phyloP scores from a whole-genome alignment of 2,113 vertebrate genomes.

The Dicerorhinus sumatrensis region DNA sequence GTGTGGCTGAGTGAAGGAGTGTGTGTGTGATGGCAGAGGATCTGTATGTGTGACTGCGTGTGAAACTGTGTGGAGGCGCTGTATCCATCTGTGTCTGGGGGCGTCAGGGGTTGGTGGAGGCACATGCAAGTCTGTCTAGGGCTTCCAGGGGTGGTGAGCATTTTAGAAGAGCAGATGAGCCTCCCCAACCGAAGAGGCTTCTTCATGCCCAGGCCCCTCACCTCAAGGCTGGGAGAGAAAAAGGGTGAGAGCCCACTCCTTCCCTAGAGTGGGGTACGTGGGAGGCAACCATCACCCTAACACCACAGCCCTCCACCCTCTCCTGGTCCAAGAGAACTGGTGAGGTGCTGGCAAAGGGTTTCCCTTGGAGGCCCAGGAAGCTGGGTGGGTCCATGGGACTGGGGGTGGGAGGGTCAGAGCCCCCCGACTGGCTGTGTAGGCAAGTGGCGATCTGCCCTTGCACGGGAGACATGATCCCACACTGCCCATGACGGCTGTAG shows the following conservation, averaged over 20 bases:
- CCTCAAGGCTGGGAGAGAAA: not conserved
- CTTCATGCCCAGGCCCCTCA: not conserved
- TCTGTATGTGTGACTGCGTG: not conserved
- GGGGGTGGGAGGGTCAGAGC: not conserved
- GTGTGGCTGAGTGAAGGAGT: not conserved
- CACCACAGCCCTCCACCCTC: accelerated
- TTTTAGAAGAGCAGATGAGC: not conserved
- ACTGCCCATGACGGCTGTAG: too few relatives aligned
- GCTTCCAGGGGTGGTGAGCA: not conserved
- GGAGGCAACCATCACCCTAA: not conserved
- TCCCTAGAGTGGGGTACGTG: not conserved
- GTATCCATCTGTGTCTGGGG: not conserved
- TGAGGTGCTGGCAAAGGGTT: not conserved
- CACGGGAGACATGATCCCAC: not conserved
- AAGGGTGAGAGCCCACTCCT: too few relatives aligned
- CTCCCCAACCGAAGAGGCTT: not conserved
- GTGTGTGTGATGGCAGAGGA: not conserved
- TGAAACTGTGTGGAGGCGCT: not conserved
- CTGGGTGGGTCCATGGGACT: not conserved
- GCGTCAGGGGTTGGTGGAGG: not conserved
- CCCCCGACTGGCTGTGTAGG: not conserved
- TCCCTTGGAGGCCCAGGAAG: not conserved
- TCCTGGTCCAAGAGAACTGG: not conserved
- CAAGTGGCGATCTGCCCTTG: too few relatives aligned
- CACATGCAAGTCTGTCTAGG: not conserved